Evolutionary conservation across 1,140 invertebrate species (phyloP), one percentile per base, ranked within the genome.

Genomic region (Eriocheir sinensis): DNA sequence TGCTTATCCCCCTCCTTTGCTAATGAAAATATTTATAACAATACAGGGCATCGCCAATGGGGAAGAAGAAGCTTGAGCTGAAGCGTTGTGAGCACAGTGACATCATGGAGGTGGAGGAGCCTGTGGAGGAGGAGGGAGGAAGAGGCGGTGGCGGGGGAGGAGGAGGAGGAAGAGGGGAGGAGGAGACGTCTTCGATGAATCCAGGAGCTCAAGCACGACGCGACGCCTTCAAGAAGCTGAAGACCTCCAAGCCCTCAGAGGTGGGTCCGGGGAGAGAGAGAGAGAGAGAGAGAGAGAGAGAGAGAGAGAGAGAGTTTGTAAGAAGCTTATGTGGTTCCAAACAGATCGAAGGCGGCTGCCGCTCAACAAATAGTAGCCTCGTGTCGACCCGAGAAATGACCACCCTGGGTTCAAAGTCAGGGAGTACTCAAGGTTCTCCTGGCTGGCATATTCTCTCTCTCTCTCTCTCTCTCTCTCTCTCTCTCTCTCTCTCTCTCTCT

Each of bases 71-170:
- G 41, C 72, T 83, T 21, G 93, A 94, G 32, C 41, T 94, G 79
- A 89, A 89, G 38, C 27, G 88, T 0, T 80, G 60, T 30, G 88
- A 53, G 34, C 60, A 89, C 41, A 94, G 85, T 36, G 88, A 83
- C 40, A 91, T 89, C 86, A 88, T 90, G 93, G 93, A 91, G 79
- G 89, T 53, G 48, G 27, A 32, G 17, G 92, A 72, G 30, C 89
- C 48, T 4, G 91, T 36, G 91, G 91, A 53, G 27, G 91, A 79
- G 48, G 80, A 30, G 44, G 41, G 15, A 12, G 0, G 80, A 15
- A 0, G 41, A 60, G 21, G n/a, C 0, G 0, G 30, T 30, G 0
- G 9, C 32, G 9, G 41, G 30, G 36, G 30, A 48, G 40, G 83
- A 27, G 44, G 48, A 34, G 32, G 40, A 30, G 30, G 83, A n/a